phyloP scores from a whole-genome alignment of 2,113 vertebrate species.

The Anhinga rufa region DNA sequence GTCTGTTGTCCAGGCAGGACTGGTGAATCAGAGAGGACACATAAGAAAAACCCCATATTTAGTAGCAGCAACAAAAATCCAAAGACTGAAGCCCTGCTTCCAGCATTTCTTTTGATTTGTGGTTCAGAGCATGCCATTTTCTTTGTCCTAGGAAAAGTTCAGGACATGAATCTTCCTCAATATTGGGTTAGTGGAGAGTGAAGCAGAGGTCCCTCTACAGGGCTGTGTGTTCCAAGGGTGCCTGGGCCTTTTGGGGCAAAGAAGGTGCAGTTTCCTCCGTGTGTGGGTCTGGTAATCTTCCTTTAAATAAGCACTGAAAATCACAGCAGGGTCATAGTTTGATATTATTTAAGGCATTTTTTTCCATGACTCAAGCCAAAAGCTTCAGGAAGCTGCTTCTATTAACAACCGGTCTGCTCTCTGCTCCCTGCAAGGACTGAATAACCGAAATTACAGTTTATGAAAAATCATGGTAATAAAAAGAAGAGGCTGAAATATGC shows the following conservation, averaged over 20 bases:
- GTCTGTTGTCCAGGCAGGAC: not conserved
- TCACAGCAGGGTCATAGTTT: not conserved
- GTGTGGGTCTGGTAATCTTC: not conserved
- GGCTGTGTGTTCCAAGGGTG: not conserved
- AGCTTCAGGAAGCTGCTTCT: not conserved
- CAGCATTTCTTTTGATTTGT: not conserved
- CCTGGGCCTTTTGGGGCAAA: not conserved
- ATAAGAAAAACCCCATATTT: not conserved
- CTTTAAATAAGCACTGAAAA: not conserved
- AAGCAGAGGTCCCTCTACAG: not conserved
- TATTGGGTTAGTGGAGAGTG: too few species aligned
- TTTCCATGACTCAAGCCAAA: not conserved
- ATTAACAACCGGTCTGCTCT: not conserved
- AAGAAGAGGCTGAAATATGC: not conserved
- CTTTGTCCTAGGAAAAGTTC: not conserved
- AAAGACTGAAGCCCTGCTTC: not conserved
- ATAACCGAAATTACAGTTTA: not conserved
- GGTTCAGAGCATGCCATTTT: not conserved
- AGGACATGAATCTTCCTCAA: fast-evolving
- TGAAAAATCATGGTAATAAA: not conserved
- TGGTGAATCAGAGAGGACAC: not conserved
- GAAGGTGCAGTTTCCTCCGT: not conserved
- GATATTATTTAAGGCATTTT: not conserved
- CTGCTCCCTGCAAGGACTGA: not conserved
- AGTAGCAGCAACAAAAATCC: not conserved